Percentiles rank a stretch among this genome's conserved stretches.
Evolutionary conservation across 2,888 invertebrate genomes (phyloP).

Genomic region (Scrobipalpa atriplicella): DNA sequence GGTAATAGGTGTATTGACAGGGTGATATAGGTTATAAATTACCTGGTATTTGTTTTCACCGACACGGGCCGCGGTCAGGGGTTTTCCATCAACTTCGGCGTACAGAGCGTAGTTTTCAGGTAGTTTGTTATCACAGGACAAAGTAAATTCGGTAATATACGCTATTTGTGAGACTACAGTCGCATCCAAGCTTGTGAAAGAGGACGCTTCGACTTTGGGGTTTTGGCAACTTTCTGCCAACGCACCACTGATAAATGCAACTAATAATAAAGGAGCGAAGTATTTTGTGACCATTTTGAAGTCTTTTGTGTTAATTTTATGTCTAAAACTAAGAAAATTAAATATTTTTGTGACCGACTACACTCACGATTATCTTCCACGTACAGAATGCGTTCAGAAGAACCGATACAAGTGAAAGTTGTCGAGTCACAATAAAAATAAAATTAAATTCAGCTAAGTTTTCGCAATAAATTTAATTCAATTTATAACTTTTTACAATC

Average conservation of each 20-base stretch:
- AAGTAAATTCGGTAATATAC: constrained; percentile 94
- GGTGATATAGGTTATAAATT: constrained; percentile 49
- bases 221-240: constrained; percentile 72
- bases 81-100: constrained; percentile 93
- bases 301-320: constrained; percentile 46
- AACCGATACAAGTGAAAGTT: constrained; percentile 6
- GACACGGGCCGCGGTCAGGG: constrained; percentile 91
- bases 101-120: constrained; percentile 89
- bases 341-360: constrained; percentile 35
- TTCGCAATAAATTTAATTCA: background rate
- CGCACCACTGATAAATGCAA: constrained; percentile 53
- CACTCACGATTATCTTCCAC: constrained; percentile 32
- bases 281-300: constrained; percentile 76
- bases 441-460: background rate
- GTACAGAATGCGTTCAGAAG: constrained; percentile 14
- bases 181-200: constrained; percentile 96
- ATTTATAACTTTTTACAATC: background rate
- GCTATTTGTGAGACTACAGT: constrained; percentile 95
- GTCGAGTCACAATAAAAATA: background rate
- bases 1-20: background rate
- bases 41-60: constrained; percentile 94
- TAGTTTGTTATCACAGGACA: constrained; percentile 88
- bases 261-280: constrained; percentile 54
- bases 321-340: constrained; percentile 42
- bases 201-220: constrained; percentile 88